A percentile compares a stretch with the other conserved stretches of the same genome.
Evolutionary conservation across 2,113 vertebrate species (phyloP).

Genomic region (Myanophis thanlyinensis): DNA sequence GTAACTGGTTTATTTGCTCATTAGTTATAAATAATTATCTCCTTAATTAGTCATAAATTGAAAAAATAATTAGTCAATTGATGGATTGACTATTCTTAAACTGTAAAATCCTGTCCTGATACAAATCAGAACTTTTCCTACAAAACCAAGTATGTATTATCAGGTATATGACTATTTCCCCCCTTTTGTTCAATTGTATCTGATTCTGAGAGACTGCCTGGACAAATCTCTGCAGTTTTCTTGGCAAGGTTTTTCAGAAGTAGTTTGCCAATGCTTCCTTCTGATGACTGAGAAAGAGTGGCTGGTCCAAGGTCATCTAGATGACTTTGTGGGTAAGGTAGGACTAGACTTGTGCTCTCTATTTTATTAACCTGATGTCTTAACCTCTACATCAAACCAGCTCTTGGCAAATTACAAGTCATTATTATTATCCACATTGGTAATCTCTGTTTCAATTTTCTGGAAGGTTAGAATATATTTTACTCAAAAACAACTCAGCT

Average conservation of each 20-base stretch:
- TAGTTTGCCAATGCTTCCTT: neutral
- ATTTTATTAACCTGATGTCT: neutral
- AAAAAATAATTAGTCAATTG: constrained; percentile 65
- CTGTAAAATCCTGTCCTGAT: constrained; percentile 49
- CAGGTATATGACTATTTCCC: constrained; percentile 41
- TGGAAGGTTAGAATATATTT: neutral
- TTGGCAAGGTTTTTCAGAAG: neutral
- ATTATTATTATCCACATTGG: neutral
- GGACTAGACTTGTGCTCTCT: neutral
- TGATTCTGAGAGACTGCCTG: neutral
- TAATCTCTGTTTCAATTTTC: neutral
- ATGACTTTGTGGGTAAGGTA: neutral
- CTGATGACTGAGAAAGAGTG: neutral
- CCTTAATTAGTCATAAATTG: constrained; percentile 52
- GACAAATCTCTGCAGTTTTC: neutral
- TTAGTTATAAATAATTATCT: constrained; percentile 55
- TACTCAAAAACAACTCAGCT: neutral
- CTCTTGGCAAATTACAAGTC: neutral
- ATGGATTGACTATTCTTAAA: constrained; percentile 55
- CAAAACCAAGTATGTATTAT: neutral
- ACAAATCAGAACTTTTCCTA: constrained; percentile 52
- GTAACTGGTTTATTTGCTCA: constrained; percentile 58
- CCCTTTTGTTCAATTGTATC: neutral
- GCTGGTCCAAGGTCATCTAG: neutral
- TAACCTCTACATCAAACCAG: neutral